Evolutionary conservation across 2,888 invertebrate species (phyloP), one percentile per base, ranked within the genome.

Genomic region (Eristalinus sepulchralis): DNA sequence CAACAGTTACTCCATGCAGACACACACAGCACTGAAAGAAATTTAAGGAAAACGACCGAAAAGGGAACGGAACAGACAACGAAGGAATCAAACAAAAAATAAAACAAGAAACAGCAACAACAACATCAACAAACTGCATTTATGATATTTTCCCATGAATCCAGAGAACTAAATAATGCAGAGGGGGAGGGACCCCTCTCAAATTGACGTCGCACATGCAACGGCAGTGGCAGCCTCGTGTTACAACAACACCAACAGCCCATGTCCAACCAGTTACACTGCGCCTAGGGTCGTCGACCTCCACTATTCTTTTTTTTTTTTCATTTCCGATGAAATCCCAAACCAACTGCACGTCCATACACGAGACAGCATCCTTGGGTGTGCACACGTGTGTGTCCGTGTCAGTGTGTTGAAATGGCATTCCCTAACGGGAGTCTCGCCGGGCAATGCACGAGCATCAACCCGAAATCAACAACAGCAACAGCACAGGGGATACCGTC

Each of bases 91-190:
- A 55, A 31, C 62, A 66, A 62, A 33, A 53, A 55, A 31, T 57
- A 66, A 62, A 33, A 70, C 47, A 76, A 34, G 47, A 70, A 60
- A n/a, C n/a, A n/a, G n/a, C 64, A 63, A 24, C 70, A 34, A 36
- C 59, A 53, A 59, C 59, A 47, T 39, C 62, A 33, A 39, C 63
- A 60, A 55, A 60, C 36, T 72, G 77, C 81, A 77, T 68, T 73
- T 47, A 64, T 72, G 67, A 63, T 67, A 81, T 81, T 85, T 85
- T 85, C 77, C 82, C 85, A 85, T 85, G 77, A 76, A 85, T 67
- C 76, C 81, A 82, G 85, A 27, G 27, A 27, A 27, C 72, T 85
- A 68, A 77, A 82, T 9, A 70, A 20, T 55, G 17, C 17, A 63
- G 62, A 39, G 55, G 75, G 64, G 82, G 85, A 82, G 77, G 75